A percentile compares a stretch with the other conserved stretches of the same genome.
Conservation (phyloP, 2,888 invertebrate genomes). For the Xestia xanthographa region DNA sequence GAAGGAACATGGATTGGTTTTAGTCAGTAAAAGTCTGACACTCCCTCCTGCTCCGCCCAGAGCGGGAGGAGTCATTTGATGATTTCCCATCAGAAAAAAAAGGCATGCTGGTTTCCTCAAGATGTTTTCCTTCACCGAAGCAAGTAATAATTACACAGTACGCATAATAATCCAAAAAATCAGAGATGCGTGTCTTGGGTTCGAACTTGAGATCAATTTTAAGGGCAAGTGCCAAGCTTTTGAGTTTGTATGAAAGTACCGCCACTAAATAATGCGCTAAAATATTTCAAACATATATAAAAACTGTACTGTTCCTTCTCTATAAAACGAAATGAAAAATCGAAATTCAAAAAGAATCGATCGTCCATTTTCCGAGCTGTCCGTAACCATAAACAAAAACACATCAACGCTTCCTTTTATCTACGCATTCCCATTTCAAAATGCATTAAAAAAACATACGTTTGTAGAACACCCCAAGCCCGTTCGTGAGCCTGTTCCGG, state of each 20-base stretch:
- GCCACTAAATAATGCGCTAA: background rate
- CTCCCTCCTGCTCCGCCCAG: no score
- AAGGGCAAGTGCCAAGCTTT: background rate
- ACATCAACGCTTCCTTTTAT: constrained; percentile 62
- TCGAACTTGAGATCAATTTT: no score
- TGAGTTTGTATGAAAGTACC: background rate
- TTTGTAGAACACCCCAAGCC: constrained; percentile 56
- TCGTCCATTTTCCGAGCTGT: constrained; percentile 27
- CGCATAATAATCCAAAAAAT: no score
- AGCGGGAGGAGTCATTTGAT: no score
- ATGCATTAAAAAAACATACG: constrained; percentile 65
- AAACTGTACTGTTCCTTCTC: background rate
- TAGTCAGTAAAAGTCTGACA: no score
- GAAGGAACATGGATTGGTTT: no score
- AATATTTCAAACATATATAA: background rate
- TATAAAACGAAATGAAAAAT: constrained; percentile 6
- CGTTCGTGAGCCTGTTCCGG: constrained; percentile 82
- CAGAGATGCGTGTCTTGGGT: no score
- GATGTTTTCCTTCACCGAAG: no score
- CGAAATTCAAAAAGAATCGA: constrained; percentile 21
- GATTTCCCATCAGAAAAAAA: no score
- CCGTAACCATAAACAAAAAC: constrained; percentile 58
- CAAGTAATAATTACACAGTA: no score
- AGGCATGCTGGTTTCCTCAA: no score
- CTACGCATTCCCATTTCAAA: constrained; percentile 56